Percentiles rank a stretch among this genome's conserved stretches.
phyloP scores from a whole-genome alignment of 2,113 vertebrate species.

The Sylvia atricapilla region DNA sequence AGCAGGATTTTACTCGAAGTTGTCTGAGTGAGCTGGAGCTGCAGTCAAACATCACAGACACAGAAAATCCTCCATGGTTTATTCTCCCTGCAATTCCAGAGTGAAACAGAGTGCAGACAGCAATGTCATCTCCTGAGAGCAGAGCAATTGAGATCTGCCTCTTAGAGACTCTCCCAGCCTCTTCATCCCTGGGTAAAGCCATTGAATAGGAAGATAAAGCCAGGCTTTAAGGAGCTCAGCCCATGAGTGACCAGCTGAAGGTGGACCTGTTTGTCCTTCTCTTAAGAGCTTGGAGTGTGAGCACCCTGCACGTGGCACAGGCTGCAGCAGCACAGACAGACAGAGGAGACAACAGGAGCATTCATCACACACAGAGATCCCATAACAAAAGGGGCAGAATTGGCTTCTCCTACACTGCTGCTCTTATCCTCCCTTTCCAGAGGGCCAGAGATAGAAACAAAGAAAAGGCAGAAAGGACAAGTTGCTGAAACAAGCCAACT shows the following conservation, averaged over 20 bases:
- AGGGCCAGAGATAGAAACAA: not conserved
- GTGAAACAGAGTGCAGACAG: not conserved
- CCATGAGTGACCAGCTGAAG: not conserved
- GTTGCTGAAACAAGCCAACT: not conserved
- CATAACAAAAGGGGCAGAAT: not conserved
- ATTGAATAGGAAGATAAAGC: not conserved
- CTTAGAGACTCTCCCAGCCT: not conserved
- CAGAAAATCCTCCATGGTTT: not conserved
- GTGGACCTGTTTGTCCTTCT: not conserved
- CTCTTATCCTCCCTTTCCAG: not conserved
- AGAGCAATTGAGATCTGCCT: not conserved
- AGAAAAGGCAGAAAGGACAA: not conserved
- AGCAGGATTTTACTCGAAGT: not conserved
- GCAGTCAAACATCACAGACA: not conserved
- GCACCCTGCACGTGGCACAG: not conserved
- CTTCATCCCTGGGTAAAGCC: not conserved
- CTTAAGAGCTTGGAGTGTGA: fast-evolving
- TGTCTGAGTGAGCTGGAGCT: not conserved
- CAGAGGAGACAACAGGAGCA: not conserved
- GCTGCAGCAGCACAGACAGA: not conserved
- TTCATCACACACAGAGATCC: not conserved
- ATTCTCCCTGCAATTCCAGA: not conserved
- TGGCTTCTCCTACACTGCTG: not conserved
- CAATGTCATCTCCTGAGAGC: not conserved
- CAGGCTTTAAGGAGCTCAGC: not conserved